Evolutionary conservation across 2,888 invertebrate genomes (phyloP).

Genomic region (Lysandra coridon): DNA sequence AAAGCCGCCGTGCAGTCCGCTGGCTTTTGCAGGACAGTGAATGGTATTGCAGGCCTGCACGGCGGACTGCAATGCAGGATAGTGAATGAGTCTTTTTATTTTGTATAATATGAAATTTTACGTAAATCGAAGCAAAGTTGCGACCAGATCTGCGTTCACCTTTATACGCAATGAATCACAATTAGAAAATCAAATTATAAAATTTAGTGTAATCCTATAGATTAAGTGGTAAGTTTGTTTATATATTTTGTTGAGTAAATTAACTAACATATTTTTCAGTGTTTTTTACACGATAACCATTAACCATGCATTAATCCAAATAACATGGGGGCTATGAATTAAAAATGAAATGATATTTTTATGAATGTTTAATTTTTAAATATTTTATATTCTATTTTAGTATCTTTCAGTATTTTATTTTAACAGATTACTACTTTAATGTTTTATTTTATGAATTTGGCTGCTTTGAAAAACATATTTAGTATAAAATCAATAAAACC

Average conservation of each 20-base stretch:
- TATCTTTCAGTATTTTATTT: not conserved
- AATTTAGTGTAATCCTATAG: not conserved
- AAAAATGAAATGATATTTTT: not conserved
- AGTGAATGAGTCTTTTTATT: too few species aligned
- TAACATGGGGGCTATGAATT: constrained; percentile 13
- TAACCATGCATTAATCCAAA: not conserved
- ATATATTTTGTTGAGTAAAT: not conserved
- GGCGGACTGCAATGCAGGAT: too few species aligned
- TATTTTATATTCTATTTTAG: not conserved
- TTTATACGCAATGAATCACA: not conserved
- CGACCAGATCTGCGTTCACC: not conserved
- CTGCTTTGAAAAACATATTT: not conserved
- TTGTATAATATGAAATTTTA: too few species aligned
- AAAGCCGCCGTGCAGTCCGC: too few species aligned
- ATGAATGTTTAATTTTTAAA: constrained; percentile 6
- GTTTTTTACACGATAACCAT: not conserved
- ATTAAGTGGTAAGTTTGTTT: not conserved
- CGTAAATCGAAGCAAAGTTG: too few species aligned
- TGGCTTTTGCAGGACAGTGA: too few species aligned
- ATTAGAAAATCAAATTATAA: not conserved
- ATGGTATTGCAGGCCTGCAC: too few species aligned
- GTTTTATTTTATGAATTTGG: not conserved
- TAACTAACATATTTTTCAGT: not conserved
- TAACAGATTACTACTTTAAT: not conserved
- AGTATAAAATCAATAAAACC: not conserved